phyloP scores from a whole-genome alignment of 2,888 invertebrate species.

The Hydroisotoma schaefferi region DNA sequence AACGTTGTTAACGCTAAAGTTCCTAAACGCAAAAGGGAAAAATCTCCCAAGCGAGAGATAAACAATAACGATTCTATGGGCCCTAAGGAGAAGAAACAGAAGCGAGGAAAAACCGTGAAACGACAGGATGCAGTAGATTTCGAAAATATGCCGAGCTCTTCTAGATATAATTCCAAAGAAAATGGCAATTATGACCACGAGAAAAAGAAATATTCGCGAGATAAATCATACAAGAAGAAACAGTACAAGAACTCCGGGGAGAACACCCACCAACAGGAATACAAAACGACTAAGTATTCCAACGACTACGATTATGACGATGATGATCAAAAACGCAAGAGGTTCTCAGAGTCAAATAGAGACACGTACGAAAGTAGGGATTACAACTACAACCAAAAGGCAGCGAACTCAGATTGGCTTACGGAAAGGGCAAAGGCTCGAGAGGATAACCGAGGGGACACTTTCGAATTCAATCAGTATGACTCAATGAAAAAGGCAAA shows the following conservation, averaged over 20 bases:
- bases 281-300: background rate
- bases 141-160: too few relatives aligned
- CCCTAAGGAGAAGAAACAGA: constrained; percentile 17
- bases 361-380: background rate
- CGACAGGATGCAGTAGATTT: constrained; percentile 4
- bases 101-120: constrained; percentile 15
- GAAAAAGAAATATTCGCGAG: background rate
- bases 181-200: background rate
- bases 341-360: background rate
- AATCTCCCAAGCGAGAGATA: background rate
- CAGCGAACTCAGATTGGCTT: constrained; percentile 19
- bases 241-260: constrained; percentile 9
- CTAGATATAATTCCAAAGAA: background rate
- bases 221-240: constrained; percentile 5
- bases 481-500: constrained; percentile 22
- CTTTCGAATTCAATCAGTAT: constrained; percentile 1
- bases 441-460: constrained; percentile 19
- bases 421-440: constrained; percentile 26
- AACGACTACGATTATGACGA: constrained; percentile 8
- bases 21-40: too few relatives aligned
- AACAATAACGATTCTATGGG: too few relatives aligned
- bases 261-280: constrained; percentile 3
- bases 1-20: too few relatives aligned
- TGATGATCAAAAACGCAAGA: constrained; percentile 18
- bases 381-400: background rate